phyloP scores from a whole-genome alignment of 2,113 vertebrate species.

The Hemiprocne comata region DNA sequence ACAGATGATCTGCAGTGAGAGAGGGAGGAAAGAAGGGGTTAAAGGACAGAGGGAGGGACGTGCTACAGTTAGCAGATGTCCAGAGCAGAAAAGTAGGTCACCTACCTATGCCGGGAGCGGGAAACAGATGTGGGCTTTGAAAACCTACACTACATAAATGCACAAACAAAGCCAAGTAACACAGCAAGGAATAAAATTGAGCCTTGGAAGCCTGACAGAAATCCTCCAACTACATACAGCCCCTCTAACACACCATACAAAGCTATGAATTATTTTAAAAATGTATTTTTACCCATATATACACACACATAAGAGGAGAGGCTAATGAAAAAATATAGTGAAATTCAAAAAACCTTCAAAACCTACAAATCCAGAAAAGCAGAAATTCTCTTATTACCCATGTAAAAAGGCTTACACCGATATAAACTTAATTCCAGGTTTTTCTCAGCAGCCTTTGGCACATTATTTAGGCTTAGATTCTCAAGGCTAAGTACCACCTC shows the following conservation, averaged over 20 bases:
- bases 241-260: not conserved
- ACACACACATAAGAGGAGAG: not conserved
- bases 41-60: not conserved
- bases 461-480: not conserved
- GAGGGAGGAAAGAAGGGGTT: constrained; percentile 11
- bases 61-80: constrained; percentile 56
- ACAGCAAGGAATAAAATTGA: not conserved
- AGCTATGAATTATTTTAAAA: not conserved
- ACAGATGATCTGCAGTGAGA: not conserved
- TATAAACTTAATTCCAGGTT: not conserved
- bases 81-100: constrained; percentile 67
- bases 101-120: constrained; percentile 24
- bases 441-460: not conserved
- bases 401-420: not conserved
- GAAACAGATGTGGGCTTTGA: not conserved
- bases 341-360: not conserved
- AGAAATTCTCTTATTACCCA: not conserved
- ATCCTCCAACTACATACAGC: not conserved
- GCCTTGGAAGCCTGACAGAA: not conserved
- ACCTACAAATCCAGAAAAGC: not conserved
- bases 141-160: not conserved
- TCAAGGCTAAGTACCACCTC: not conserved
- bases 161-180: not conserved
- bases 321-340: not conserved
- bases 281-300: not conserved